phyloP scores from a whole-genome alignment of 2,797 vertebrate genomes.

The Thalassophryne amazonica region DNA sequence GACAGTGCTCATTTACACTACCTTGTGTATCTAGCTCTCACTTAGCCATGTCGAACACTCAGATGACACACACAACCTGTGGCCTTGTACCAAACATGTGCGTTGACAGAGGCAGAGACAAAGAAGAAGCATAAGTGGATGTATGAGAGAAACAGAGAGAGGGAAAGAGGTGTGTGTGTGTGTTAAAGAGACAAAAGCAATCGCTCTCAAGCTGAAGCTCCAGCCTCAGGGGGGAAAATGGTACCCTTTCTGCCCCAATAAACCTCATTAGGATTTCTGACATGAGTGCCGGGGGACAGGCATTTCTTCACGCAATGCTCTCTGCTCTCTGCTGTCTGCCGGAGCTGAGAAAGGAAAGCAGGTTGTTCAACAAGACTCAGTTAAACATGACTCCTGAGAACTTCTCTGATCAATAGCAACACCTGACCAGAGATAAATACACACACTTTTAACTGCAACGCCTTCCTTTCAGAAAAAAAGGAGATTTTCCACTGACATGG shows the following conservation, averaged over 20 bases:
- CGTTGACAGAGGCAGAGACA: neutral
- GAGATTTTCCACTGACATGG: too few relatives aligned
- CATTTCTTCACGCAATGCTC: constrained; percentile 91
- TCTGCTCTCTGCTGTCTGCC: constrained; percentile 84
- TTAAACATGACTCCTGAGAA: constrained; percentile 10
- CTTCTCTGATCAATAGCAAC: neutral
- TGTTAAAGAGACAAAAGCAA: constrained; percentile 56
- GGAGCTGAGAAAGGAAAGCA: constrained; percentile 64
- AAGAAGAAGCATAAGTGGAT: constrained; percentile 20
- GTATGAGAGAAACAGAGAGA: neutral
- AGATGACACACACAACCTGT: constrained; percentile 13
- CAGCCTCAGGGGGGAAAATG: constrained; percentile 75
- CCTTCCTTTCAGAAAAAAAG: too few relatives aligned
- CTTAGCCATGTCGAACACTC: constrained; percentile 8
- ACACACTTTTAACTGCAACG: neutral
- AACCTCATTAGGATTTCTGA: constrained; percentile 85
- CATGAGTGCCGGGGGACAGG: constrained; percentile 78
- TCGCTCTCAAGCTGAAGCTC: constrained; percentile 64
- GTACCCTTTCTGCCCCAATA: constrained; percentile 94
- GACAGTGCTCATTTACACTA: constrained; percentile 9
- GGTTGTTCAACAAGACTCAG: constrained; percentile 38
- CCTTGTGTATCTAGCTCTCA: constrained; percentile 1
- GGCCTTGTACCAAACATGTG: neutral
- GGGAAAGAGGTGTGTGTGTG: constrained; percentile 29
- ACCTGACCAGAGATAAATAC: neutral